Evolutionary conservation across 2,797 vertebrate species (phyloP).

Genomic region (Xiphorhynchus erythropygius): DNA sequence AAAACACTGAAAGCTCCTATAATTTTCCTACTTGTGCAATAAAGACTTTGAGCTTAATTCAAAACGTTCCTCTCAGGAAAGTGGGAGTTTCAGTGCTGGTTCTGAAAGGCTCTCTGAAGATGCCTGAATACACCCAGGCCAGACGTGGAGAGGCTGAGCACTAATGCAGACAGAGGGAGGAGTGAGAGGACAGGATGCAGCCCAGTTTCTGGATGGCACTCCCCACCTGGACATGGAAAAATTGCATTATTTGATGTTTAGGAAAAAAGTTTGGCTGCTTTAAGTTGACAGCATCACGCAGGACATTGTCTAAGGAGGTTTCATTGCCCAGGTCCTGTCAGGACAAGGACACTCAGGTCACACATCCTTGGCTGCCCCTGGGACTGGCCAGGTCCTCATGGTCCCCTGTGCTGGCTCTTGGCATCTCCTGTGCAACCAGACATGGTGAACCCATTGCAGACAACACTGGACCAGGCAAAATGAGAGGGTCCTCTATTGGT

Average conservation of each 20-base stretch:
- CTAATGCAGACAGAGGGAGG: not conserved
- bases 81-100: not conserved
- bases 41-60: not conserved
- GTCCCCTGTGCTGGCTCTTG: not conserved
- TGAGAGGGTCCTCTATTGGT: no score
- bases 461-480: not conserved
- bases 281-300: not conserved
- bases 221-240: not conserved
- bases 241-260: not conserved
- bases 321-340: not conserved
- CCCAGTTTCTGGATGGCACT: not conserved
- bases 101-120: not conserved
- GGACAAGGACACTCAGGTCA: not conserved
- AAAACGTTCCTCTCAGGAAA: not conserved
- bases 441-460: not conserved
- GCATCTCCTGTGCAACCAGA: not conserved
- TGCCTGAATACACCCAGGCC: not conserved
- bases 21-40: not conserved
- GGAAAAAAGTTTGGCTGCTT: not conserved
- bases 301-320: not conserved
- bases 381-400: accelerated
- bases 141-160: not conserved
- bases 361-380: accelerated
- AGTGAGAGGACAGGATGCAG: not conserved
- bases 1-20: not conserved